Conservation (phyloP, 2,888 invertebrate genomes). For the Leistus spinibarbis region DNA sequence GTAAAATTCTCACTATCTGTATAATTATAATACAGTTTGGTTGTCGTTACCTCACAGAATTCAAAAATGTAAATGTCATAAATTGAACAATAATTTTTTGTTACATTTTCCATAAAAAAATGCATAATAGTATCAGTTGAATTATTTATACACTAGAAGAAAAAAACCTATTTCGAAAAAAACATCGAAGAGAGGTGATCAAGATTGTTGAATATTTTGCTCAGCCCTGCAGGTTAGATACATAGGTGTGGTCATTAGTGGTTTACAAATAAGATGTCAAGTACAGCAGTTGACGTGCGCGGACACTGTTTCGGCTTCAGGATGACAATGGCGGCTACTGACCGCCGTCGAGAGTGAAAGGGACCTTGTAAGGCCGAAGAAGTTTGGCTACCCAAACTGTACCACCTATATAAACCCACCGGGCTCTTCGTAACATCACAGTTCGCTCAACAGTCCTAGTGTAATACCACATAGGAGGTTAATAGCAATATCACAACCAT, state of each 20-base stretch:
- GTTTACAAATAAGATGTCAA: conserved; percentile 36
- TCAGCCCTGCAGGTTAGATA: neutral
- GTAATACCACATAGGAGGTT: conserved; percentile 30
- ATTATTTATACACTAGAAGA: neutral
- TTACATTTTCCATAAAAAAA: neutral
- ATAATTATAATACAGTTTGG: too few relatives aligned
- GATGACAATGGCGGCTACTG: conserved; percentile 27
- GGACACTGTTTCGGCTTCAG: conserved; percentile 22
- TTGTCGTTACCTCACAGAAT: too few relatives aligned
- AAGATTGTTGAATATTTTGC: neutral
- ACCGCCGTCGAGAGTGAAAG: conserved; percentile 34
- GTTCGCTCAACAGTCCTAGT: conserved; percentile 40
- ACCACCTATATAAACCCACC: conserved; percentile 36
- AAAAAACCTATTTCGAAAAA: neutral
- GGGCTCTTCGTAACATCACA: conserved; percentile 29
- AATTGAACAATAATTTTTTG: too few relatives aligned
- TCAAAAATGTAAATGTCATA: too few relatives aligned
- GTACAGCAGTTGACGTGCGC: conserved; percentile 21
- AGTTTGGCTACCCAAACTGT: conserved; percentile 21
- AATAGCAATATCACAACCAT: conserved; percentile 41
- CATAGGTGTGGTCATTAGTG: conserved; percentile 18
- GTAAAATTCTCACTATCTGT: too few relatives aligned
- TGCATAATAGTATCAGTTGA: neutral
- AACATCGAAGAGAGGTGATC: neutral
- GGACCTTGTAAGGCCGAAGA: conserved; percentile 37